Evolutionary conservation across 2,113 vertebrate species (phyloP), one percentile per base, ranked within the genome.

Genomic region (Cheilinus undulatus): DNA sequence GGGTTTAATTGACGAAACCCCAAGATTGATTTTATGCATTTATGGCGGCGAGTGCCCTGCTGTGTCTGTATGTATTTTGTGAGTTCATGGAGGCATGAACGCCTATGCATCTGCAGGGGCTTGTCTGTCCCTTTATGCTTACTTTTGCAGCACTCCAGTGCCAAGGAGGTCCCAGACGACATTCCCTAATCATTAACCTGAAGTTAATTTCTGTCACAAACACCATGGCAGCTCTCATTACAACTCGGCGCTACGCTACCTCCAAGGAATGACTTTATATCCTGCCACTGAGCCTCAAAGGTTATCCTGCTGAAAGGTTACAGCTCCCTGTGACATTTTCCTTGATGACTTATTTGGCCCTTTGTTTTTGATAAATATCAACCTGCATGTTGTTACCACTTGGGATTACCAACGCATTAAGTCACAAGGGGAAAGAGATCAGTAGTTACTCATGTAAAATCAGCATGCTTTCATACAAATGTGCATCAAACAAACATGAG

Each of bases 241-340:
- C 48, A 7, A 78, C 81, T 64, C 78, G 36, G 53, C 61, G 11
- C 52, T 40, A 14, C 75, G 76, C 61, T 38, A 65, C 62, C 78
- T 38, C 64, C 23, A 38, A 50, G 67, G 67, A 85, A 78, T 65
- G 45, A 60, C 85, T 80, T 72, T 78, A 68, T 70, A 69, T 85
- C 76, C 69, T 45, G 56, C 56, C 53, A 42, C 73, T 19, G 52
- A 66, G 82, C 79, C 63, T 85, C 56, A 90, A 91, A 92, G 87
- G 88, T 88, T 84, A 86, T 58, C 67, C 49, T 11, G 42, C 36
- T 53, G 34, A 88, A 91, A 92, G 91, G 91, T 91, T 79, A 85
- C 77, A 14, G 60, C 78, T 72, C 83, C 48, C 15, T 19, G 69
- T 91, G 91, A 87, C 91, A 91, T 91, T 92, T 91, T 38, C 67